phyloP scores from a whole-genome alignment of 2,888 invertebrate species.

The Eugnorisma glareosa region DNA sequence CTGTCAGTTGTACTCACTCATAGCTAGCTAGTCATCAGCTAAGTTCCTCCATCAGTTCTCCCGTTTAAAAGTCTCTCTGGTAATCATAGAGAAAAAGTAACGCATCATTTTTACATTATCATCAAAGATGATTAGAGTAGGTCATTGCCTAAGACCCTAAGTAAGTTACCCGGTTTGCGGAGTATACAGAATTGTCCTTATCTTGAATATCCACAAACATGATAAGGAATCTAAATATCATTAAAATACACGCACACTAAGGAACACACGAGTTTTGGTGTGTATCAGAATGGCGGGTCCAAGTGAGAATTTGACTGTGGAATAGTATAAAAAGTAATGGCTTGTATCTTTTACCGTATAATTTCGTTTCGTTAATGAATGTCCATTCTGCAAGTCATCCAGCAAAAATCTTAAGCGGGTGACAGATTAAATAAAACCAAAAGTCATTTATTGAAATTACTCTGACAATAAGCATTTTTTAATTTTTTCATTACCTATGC shows the following conservation, averaged over 20 bases:
- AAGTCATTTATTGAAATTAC: neutral
- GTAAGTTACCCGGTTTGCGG: conserved; percentile 53
- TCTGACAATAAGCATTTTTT: neutral
- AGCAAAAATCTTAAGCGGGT: neutral
- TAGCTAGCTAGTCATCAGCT: neutral
- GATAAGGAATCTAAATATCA: conserved; percentile 35
- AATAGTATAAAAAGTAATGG: neutral
- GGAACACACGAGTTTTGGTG: neutral
- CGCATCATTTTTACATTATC: neutral
- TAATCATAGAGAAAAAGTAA: neutral
- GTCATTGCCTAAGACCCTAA: conserved; percentile 13
- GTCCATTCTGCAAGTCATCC: neutral
- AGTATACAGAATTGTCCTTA: conserved; percentile 16
- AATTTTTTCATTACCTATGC: neutral
- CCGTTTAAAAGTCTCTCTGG: neutral
- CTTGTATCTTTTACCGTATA: neutral
- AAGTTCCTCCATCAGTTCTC: no score
- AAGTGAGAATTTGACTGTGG: neutral
- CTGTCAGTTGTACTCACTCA: neutral
- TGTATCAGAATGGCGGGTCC: neutral
- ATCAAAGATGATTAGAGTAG: neutral
- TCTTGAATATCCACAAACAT: conserved; percentile 15
- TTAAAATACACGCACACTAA: neutral
- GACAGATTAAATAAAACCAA: neutral
- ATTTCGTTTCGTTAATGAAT: neutral